Conservation (phyloP, 2,888 invertebrate genomes). For the Petrolisthes cinctipes region DNA sequence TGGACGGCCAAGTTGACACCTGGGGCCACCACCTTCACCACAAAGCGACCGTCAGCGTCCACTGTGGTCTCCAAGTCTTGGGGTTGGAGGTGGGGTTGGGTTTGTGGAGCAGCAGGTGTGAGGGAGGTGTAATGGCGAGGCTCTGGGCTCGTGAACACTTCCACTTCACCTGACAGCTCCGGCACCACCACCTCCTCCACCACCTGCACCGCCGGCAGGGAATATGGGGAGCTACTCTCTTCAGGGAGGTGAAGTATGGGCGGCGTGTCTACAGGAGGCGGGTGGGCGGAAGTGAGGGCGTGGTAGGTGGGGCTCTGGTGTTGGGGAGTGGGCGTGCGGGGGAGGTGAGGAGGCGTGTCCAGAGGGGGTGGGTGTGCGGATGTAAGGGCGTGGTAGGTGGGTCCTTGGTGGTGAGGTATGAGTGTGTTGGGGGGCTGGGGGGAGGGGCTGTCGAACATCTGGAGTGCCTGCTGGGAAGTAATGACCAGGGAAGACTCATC, state of each 20-base stretch:
- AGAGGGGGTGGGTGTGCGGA: constrained; percentile 6
- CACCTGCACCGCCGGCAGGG: background rate
- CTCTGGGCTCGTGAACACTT: background rate
- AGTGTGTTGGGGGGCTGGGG: background rate
- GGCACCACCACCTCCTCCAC: constrained; percentile 2
- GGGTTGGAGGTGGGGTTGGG: background rate
- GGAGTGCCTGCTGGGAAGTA: constrained; percentile 62
- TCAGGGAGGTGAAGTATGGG: background rate
- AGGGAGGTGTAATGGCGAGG: constrained; percentile 41
- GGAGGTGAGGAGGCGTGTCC: constrained; percentile 29
- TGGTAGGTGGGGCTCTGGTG: background rate
- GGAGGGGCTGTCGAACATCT: constrained; percentile 58
- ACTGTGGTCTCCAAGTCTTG: constrained; percentile 45
- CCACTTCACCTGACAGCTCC: background rate
- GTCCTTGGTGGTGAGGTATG: background rate
- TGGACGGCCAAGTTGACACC: constrained; percentile 56
- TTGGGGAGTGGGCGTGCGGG: background rate
- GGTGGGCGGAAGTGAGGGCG: constrained; percentile 10
- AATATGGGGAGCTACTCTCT: background rate
- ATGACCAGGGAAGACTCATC: constrained; percentile 63
- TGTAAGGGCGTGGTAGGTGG: constrained; percentile 5
- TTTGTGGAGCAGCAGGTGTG: constrained; percentile 8
- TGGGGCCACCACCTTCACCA: constrained; percentile 58
- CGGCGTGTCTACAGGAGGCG: background rate
- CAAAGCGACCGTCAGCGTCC: constrained; percentile 59